Conservation (phyloP, 1,140 invertebrate genomes). For the Diorhabda sublineata region DNA sequence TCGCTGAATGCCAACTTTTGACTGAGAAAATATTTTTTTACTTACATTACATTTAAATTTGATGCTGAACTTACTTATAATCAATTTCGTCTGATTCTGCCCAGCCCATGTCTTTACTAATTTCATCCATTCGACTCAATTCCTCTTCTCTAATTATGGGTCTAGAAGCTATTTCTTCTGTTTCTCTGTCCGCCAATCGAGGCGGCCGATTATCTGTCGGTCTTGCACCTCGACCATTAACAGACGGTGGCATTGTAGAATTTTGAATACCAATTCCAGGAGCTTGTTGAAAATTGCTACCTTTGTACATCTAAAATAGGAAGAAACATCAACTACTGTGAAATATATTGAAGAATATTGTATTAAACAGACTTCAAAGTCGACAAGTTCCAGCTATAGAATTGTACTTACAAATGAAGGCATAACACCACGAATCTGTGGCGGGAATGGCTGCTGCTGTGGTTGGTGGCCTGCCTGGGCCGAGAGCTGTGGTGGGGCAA, state of each 20-base stretch:
- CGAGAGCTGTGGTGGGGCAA: conserved; percentile 58
- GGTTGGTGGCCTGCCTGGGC: conserved; percentile 62
- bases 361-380: no score
- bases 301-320: conserved; percentile 34
- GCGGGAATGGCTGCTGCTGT: conserved; percentile 49
- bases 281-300: conserved; percentile 29
- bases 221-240: conserved; percentile 23
- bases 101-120: conserved; percentile 86
- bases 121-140: conserved; percentile 85
- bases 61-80: conserved; percentile 61
- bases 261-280: conserved; percentile 38
- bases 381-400: background rate
- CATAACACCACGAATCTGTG: conserved; percentile 68
- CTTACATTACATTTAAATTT: conserved; percentile 4
- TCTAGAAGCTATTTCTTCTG: conserved; percentile 55
- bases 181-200: conserved; percentile 41
- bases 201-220: conserved; percentile 33
- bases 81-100: conserved; percentile 88
- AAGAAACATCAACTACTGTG: background rate
- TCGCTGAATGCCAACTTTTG: conserved; percentile 92
- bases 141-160: conserved; percentile 92
- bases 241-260: conserved; percentile 29
- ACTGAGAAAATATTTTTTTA: conserved; percentile 48
- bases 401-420: conserved; percentile 58
- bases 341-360: no score